phyloP scores from a whole-genome alignment of 2,113 vertebrate species.

The Cynocephalus volans region DNA sequence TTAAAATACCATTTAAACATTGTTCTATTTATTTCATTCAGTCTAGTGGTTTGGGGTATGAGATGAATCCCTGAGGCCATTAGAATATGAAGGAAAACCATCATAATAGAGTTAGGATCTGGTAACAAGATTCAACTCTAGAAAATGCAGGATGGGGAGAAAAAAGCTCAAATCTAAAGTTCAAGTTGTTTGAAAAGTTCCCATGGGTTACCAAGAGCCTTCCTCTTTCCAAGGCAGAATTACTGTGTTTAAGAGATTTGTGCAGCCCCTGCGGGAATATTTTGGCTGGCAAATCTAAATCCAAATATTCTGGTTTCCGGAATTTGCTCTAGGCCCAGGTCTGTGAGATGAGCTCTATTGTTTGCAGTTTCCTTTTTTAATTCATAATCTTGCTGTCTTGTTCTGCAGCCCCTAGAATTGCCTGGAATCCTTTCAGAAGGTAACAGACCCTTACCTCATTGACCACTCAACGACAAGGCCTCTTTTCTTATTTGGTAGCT shows the following conservation, averaged over 20 bases:
- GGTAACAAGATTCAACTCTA: slow-evolving; percentile 43
- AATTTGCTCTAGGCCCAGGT: slow-evolving; percentile 59
- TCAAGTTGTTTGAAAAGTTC: slow-evolving; percentile 5
- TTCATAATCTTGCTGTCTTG: slow-evolving; percentile 53
- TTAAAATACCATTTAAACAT: slow-evolving; percentile 69
- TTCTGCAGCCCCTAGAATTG: slow-evolving; percentile 36
- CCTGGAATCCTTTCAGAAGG: slow-evolving; percentile 63
- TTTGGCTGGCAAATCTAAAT: slow-evolving; percentile 73
- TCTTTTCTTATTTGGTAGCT: slow-evolving; percentile 52
- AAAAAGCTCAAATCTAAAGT: slow-evolving; percentile 58
- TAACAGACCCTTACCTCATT: slow-evolving; percentile 38
- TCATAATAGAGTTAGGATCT: not conserved
- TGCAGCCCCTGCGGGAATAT: slow-evolving; percentile 58
- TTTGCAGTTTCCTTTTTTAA: slow-evolving; percentile 75
- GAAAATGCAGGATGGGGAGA: not conserved
- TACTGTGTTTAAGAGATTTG: slow-evolving; percentile 53
- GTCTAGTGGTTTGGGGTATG: not conserved
- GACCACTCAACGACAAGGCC: slow-evolving; percentile 8
- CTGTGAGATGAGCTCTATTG: slow-evolving; percentile 69
- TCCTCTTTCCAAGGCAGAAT: slow-evolving; percentile 37
- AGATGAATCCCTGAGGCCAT: slow-evolving; percentile 49
- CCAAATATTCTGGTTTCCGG: slow-evolving; percentile 71
- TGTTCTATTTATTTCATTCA: not conserved
- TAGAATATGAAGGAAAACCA: slow-evolving; percentile 35
- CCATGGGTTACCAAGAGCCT: not conserved